Percentiles rank a stretch among this genome's conserved stretches.
phyloP scores from a whole-genome alignment of 2,113 vertebrate genomes.

The Pao palembangensis region DNA sequence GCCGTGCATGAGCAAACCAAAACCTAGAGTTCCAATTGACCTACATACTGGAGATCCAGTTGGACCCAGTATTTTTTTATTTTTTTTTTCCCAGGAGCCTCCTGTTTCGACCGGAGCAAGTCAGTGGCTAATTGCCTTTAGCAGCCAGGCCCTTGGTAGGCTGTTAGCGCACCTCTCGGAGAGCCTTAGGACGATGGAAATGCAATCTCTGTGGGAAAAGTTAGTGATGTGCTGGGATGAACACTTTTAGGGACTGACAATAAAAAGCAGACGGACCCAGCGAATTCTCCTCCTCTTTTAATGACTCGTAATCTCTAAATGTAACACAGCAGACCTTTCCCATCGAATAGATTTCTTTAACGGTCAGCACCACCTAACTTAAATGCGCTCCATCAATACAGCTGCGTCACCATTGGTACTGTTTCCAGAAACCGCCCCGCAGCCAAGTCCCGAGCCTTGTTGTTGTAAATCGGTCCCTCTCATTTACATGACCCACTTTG shows the following conservation, averaged over 20 bases:
- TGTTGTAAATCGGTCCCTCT: conserved; percentile 24
- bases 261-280: conserved; percentile 25
- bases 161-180: conserved; percentile 32
- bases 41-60: conserved; percentile 32
- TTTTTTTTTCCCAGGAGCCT: conserved; percentile 34
- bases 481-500: conserved; percentile 36
- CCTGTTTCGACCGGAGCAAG: conserved; percentile 23
- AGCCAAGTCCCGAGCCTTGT: neutral
- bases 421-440: neutral
- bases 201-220: conserved; percentile 48
- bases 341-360: no score
- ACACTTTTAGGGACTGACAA: conserved; percentile 26
- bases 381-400: conserved; percentile 7
- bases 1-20: neutral
- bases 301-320: conserved; percentile 14
- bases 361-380: no score
- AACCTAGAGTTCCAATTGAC: conserved; percentile 26
- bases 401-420: conserved; percentile 12
- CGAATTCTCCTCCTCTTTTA: conserved; percentile 8
- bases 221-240: conserved; percentile 22
- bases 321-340: conserved; percentile 1
- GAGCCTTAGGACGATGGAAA: conserved; percentile 38
- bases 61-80: conserved; percentile 22
- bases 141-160: conserved; percentile 35
- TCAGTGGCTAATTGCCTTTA: conserved; percentile 53